phyloP scores from a whole-genome alignment of 2,888 invertebrate species.

The Apamea monoglypha region DNA sequence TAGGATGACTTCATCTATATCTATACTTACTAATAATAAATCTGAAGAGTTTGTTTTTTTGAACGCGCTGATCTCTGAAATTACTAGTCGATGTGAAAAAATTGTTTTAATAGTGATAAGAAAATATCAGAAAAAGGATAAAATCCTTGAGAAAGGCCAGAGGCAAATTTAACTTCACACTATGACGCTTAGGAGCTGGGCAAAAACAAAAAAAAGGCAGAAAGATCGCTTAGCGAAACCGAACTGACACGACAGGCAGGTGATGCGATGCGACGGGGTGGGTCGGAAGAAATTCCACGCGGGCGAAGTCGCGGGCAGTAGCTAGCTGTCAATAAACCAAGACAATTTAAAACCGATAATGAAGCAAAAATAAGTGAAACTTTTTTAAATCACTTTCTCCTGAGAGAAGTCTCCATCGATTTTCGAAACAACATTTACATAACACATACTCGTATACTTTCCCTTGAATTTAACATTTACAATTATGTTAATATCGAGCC shows the following conservation, averaged over 20 bases:
- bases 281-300: neutral
- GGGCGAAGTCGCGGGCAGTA: neutral
- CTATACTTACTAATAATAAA: too few relatives aligned
- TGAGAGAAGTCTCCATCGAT: slow-evolving; percentile 24
- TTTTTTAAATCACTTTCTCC: slow-evolving; percentile 59
- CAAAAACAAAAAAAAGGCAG: neutral
- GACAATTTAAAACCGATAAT: slow-evolving; percentile 37
- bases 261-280: neutral
- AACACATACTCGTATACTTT: slow-evolving; percentile 62
- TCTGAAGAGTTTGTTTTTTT: neutral
- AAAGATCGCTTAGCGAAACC: too few relatives aligned
- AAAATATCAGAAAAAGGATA: too few relatives aligned
- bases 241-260: neutral
- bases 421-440: slow-evolving; percentile 63
- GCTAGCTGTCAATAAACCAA: neutral
- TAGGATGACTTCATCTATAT: slow-evolving; percentile 7
- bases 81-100: neutral
- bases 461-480: slow-evolving; percentile 50
- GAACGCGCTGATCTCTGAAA: neutral
- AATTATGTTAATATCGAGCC: slow-evolving; percentile 46
- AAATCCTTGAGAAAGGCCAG: neutral
- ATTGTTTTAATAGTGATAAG: neutral
- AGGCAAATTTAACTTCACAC: neutral
- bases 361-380: slow-evolving; percentile 12
- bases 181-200: neutral